phyloP scores from a whole-genome alignment of 2,113 vertebrate genomes.

The Mola mola region DNA sequence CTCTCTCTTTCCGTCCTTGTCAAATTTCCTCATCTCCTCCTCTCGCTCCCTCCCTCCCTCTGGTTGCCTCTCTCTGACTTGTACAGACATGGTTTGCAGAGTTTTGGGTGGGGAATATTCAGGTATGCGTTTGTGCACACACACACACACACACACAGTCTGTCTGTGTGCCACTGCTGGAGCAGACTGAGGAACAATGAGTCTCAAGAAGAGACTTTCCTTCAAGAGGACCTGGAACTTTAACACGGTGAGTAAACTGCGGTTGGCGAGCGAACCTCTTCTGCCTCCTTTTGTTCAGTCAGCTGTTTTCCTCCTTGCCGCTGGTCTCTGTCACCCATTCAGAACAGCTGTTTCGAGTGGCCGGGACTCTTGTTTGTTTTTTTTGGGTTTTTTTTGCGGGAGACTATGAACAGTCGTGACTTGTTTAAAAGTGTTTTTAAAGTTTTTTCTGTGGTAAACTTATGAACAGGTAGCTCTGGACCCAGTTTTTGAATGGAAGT shows the following conservation, averaged over 20 bases:
- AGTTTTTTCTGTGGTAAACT: slow-evolving; percentile 19
- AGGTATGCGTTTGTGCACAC: slow-evolving; percentile 74
- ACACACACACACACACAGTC: slow-evolving; percentile 58
- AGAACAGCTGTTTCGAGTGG: slow-evolving; percentile 71
- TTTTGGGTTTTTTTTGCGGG: too few species aligned
- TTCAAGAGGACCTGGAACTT: slow-evolving; percentile 78
- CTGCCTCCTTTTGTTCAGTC: slow-evolving; percentile 69
- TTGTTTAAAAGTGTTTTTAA: slow-evolving; percentile 42
- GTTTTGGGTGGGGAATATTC: slow-evolving; percentile 79
- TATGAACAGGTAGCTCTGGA: slow-evolving; percentile 13
- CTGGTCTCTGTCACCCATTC: slow-evolving; percentile 38
- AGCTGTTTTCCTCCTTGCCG: slow-evolving; percentile 79
- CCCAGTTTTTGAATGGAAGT: slow-evolving; percentile 15
- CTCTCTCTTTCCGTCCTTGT: neutral
- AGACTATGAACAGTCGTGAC: slow-evolving; percentile 23
- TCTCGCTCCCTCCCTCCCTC: slow-evolving; percentile 43
- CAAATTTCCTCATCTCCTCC: slow-evolving; percentile 44
- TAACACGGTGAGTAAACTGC: slow-evolving; percentile 75
- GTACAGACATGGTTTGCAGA: slow-evolving; percentile 83
- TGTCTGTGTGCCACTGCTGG: slow-evolving; percentile 59
- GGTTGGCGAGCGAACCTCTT: slow-evolving; percentile 35
- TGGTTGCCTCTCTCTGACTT: slow-evolving; percentile 70
- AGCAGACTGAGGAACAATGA: slow-evolving; percentile 77
- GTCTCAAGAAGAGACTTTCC: slow-evolving; percentile 82
- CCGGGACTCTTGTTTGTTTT: slow-evolving; percentile 37